These are phyloP conservation scores for Gavia stellata DNA, from an alignment of 2,113 vertebrate genomes.

Conservation along the genomic window DNA sequence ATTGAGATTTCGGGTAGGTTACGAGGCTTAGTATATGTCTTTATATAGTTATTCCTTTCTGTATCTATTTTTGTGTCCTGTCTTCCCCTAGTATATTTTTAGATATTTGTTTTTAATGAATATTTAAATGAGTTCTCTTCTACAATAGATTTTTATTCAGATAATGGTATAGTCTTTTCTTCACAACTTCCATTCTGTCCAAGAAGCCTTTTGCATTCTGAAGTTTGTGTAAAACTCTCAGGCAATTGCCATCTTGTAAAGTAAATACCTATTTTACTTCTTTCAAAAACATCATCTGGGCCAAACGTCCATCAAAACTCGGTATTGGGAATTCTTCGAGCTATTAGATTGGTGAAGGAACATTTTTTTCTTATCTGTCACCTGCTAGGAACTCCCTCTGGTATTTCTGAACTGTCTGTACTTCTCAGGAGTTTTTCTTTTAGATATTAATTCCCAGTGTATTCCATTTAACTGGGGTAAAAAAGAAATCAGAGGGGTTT, in stretches of 20 bases:
- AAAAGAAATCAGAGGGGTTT: background rate
- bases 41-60: background rate
- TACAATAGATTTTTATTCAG: background rate
- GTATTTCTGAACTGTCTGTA: background rate
- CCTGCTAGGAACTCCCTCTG: background rate
- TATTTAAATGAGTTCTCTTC: background rate
- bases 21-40: background rate
- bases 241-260: background rate
- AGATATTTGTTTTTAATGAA: background rate
- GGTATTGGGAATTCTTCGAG: background rate
- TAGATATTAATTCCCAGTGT: background rate
- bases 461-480: background rate
- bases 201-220: background rate
- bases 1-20: background rate
- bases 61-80: background rate
- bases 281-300: background rate
- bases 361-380: background rate
- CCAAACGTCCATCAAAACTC: background rate
- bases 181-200: background rate
- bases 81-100: background rate
- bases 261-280: background rate
- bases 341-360: background rate
- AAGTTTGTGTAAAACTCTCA: background rate
- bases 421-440: background rate
- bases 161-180: background rate